Percentiles rank a stretch among this genome's conserved stretches.
Conservation (phyloP, 2,888 invertebrate genomes). For the Rhodophaea formosa region DNA sequence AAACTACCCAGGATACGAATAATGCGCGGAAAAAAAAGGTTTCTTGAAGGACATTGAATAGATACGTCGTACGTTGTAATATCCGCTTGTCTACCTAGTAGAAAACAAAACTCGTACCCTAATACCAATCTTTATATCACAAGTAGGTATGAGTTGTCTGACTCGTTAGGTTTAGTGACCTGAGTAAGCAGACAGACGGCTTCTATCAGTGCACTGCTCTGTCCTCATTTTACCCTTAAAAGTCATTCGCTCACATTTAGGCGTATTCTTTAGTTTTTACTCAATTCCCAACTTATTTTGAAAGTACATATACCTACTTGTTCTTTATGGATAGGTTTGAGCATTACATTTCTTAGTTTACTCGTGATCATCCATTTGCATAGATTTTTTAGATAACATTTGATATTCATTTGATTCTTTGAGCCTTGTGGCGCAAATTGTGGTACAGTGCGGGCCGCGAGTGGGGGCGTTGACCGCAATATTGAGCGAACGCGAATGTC, state of each 20-base stretch:
- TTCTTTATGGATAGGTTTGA: too few species aligned
- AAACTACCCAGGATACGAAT: too few species aligned
- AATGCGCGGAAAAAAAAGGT: too few species aligned
- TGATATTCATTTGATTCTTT: conserved; percentile 7
- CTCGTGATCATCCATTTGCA: not conserved
- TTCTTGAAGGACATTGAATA: not conserved
- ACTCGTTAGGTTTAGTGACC: conserved; percentile 42
- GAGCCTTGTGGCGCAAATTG: conserved; percentile 29
- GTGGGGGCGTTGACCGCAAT: conserved; percentile 77
- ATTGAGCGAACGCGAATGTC: conserved; percentile 79
- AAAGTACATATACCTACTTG: too few species aligned
- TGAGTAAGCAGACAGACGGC: conserved; percentile 37
- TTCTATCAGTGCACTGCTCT: conserved; percentile 29
- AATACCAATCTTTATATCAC: conserved; percentile 41
- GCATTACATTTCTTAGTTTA: too few species aligned
- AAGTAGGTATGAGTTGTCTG: conserved; percentile 37
- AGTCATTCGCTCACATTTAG: conserved; percentile 14
- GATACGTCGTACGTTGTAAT: not conserved
- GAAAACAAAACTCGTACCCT: not conserved
- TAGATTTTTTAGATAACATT: not conserved
- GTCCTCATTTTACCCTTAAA: conserved; percentile 21
- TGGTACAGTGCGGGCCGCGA: conserved; percentile 50
- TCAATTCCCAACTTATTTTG: too few species aligned
- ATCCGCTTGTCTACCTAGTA: not conserved
- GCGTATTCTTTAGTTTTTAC: conserved; percentile 1